Percentiles rank a stretch among this genome's conserved stretches.
phyloP scores from a whole-genome alignment of 2,888 invertebrate species.

The Epinotia ramella region DNA sequence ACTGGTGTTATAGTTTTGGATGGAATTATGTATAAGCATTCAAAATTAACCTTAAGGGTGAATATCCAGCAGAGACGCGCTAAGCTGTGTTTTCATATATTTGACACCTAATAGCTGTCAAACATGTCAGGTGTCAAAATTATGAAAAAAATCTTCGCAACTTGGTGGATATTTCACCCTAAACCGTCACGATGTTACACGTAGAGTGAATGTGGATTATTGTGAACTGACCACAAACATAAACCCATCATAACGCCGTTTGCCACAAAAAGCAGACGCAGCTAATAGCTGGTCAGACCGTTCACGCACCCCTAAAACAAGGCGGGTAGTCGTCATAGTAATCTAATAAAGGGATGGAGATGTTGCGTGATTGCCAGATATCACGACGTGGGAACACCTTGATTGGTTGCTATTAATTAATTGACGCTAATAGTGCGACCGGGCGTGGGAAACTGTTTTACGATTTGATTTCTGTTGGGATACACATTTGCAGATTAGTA shows the following conservation, averaged over 20 bases:
- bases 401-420: conserved; percentile 80
- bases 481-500: conserved; percentile 17
- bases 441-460: conserved; percentile 70
- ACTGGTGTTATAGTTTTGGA: too few relatives aligned
- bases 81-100: too few relatives aligned
- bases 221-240: background rate
- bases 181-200: too few relatives aligned
- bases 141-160: too few relatives aligned
- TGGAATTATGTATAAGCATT: too few relatives aligned
- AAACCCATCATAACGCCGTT: conserved; percentile 11
- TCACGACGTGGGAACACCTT: conserved; percentile 82
- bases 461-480: conserved; percentile 47
- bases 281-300: conserved; percentile 69
- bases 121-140: too few relatives aligned
- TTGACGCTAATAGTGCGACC: conserved; percentile 67
- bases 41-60: too few relatives aligned
- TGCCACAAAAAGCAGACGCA: conserved; percentile 52
- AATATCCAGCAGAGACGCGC: too few relatives aligned
- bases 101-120: too few relatives aligned
- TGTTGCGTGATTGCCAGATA: conserved; percentile 84
- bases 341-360: conserved; percentile 81
- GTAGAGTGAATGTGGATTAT: too few relatives aligned
- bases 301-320: conserved; percentile 83
- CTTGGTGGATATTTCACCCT: too few relatives aligned
- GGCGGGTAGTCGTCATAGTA: conserved; percentile 66